These are phyloP conservation scores for Macrosiphum euphorbiae DNA, from an alignment of 2,888 invertebrate species.

Conservation along the genomic window DNA sequence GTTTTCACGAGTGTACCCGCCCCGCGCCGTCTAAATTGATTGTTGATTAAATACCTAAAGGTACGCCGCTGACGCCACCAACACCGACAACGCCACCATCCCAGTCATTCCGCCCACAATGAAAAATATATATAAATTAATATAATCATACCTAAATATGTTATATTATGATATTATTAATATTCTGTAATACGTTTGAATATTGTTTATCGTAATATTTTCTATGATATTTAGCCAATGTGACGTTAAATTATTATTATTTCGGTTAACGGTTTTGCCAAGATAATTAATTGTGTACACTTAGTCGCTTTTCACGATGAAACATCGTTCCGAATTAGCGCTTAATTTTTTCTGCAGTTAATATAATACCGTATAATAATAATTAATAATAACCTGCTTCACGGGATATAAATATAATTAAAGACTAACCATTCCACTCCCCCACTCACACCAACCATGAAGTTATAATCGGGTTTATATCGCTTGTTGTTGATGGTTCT, in stretches of 20 bases:
- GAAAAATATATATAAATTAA: neutral
- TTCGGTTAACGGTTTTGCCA: neutral
- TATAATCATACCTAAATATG: neutral
- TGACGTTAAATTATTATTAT: neutral
- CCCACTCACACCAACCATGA: neutral
- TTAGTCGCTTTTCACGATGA: slow-evolving; percentile 16
- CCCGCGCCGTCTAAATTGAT: slow-evolving; percentile 9
- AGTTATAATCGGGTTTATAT: slow-evolving; percentile 38
- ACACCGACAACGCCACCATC: neutral
- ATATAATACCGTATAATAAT: neutral
- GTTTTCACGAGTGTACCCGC: neutral
- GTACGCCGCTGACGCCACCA: neutral
- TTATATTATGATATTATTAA: neutral
- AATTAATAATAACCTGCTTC: slow-evolving; percentile 23
- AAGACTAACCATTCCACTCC: neutral
- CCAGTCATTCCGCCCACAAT: neutral
- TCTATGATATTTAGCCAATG: neutral
- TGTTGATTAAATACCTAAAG: slow-evolving; percentile 30
- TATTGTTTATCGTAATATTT: neutral
- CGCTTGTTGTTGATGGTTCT: neutral
- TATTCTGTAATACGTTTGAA: neutral
- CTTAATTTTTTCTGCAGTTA: neutral
- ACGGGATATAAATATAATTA: neutral
- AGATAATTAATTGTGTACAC: slow-evolving; percentile 5
- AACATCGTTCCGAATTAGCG: neutral